Percentiles rank a stretch among this genome's conserved stretches.
Evolutionary conservation across 2,113 vertebrate genomes (phyloP).

Genomic region (Platysteira castanea): DNA sequence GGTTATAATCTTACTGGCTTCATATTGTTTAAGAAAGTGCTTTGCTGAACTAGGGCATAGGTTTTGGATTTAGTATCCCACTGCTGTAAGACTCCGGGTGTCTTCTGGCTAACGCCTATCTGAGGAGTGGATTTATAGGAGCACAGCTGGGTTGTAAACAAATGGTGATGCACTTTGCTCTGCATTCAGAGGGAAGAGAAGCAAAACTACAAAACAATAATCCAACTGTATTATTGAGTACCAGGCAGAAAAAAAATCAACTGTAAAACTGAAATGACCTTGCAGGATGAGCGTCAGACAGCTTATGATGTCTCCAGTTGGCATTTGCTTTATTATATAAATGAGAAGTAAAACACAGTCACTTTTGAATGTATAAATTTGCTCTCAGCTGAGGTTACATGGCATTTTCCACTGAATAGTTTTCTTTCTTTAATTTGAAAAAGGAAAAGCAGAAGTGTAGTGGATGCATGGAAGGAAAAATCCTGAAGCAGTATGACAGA

Average conservation of each 20-base stretch:
- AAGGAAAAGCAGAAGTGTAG: background rate
- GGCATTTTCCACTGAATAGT: background rate
- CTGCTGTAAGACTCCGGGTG: background rate
- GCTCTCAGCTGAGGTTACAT: background rate
- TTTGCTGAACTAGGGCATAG: background rate
- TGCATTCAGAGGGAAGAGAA: background rate
- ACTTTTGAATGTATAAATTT: background rate
- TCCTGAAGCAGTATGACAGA: background rate
- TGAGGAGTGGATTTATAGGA: background rate
- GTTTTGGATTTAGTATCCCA: background rate
- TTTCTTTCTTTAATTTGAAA: background rate
- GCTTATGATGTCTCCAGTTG: background rate
- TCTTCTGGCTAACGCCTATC: background rate
- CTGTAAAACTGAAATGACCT: background rate
- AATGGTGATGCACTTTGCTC: background rate
- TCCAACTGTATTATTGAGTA: background rate
- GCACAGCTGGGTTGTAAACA: background rate
- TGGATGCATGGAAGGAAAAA: background rate
- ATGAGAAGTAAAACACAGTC: background rate
- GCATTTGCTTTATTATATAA: background rate
- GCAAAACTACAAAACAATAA: background rate
- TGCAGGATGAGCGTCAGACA: background rate
- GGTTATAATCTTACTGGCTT: background rate
- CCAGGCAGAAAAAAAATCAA: background rate
- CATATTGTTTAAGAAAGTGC: background rate